Base-by-base conservation (phyloP, 2,888 invertebrate genomes). In the Vesta saturnalis region DNA sequence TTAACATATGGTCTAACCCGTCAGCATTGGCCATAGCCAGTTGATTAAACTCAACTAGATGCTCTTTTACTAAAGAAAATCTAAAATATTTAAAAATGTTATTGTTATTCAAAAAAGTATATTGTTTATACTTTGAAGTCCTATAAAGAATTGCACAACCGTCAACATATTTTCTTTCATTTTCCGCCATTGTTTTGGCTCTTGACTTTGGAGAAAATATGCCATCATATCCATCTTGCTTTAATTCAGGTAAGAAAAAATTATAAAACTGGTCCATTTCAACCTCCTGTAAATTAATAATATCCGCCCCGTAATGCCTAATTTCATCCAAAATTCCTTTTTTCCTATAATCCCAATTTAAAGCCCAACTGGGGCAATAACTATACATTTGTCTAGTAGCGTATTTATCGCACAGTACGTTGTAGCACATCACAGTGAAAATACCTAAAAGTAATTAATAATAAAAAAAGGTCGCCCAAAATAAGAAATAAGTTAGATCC, bases 361-460 rank as follows among this genome's bases (percentile, higher is more conserved):
- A 89, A 61, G 99, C 99, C 99, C 99, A 99, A 77, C 95, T 94
- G 18, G 99, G 99, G 85, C 99, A 99, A 86, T 99, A 99, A 78
- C 96, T 97, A 87, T 99, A 99, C 94, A 97, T 96, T 86, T 97
- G 97, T 79, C 97, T 87, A 61, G 99, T 99, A 72, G 99, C 99
- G 84, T 98, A 99, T 86, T 98, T 98, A 88, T 99, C 98, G 87
- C 99, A 98, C 77, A 99, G 89, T 75, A 99, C 97, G 86, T 99
- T 99, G 89, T 99, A 99, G 85, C 99, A 99, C 95, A 99, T 97
- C 80, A 99, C 97, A 76, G 99, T 98, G 88, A 99, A 98, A 84
- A 96, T 94, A 87, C 96, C 94, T 92, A 86, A 10, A 85, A 80
- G 67, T 75, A 74, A 75, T 65, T 66, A 60, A 65, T 65, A 15